These are phyloP conservation scores for Eumaeus atala DNA, from an alignment of 1,140 invertebrate species.

Conservation along the genomic window DNA sequence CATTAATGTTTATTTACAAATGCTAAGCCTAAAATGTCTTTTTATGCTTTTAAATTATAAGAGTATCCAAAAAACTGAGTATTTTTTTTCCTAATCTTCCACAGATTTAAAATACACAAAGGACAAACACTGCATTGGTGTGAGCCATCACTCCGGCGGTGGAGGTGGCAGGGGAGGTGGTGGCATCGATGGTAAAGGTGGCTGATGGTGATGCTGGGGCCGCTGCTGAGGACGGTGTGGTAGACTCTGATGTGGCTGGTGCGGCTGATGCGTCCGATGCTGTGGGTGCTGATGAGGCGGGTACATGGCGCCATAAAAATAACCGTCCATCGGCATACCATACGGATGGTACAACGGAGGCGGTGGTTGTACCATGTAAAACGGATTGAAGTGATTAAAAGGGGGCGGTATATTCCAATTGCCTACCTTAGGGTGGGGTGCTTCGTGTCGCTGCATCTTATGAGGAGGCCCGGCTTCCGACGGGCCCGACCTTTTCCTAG, in stretches of 20 bases:
- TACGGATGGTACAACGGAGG: conserved; percentile 41
- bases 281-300: conserved; percentile 21
- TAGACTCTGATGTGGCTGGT: conserved; percentile 9
- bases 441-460: conserved; percentile 53
- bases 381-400: conserved; percentile 42
- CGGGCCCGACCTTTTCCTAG: conserved; percentile 41
- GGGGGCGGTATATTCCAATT: conserved; percentile 42
- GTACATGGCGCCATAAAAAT: conserved; percentile 42
- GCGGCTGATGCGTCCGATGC: conserved; percentile 15
- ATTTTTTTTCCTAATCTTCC: no score
- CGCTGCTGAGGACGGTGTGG: conserved; percentile 12
- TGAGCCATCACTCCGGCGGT: conserved; percentile 41
- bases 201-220: conserved; percentile 24
- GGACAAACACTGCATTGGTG: no score
- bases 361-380: conserved; percentile 55
- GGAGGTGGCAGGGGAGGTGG: conserved; percentile 56
- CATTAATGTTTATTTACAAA: no score
- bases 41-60: no score
- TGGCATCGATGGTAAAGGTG: conserved; percentile 45
- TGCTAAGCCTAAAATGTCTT: no score
- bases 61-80: no score
- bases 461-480: conserved; percentile 40
- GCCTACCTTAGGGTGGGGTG: conserved; percentile 52
- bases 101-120: no score
- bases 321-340: conserved; percentile 42